phyloP scores from a whole-genome alignment of 2,888 invertebrate species.

The Mythimna vitellina region DNA sequence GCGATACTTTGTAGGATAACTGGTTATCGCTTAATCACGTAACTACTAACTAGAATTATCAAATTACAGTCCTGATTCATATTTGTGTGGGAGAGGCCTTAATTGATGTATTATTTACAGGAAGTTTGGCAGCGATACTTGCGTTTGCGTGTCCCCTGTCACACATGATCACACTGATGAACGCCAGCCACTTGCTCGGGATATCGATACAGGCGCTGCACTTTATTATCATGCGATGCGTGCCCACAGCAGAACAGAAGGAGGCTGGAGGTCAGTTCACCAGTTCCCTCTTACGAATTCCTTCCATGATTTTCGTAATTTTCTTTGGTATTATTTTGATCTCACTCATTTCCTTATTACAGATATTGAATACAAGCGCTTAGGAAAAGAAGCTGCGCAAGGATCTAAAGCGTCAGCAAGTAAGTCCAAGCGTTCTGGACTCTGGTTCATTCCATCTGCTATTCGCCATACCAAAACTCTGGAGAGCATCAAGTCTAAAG shows the following conservation, averaged over 20 bases:
- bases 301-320: too few relatives aligned
- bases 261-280: slow-evolving; percentile 85
- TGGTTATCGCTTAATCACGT: slow-evolving; percentile 60
- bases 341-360: slow-evolving; percentile 55
- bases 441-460: slow-evolving; percentile 89
- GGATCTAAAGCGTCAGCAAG: slow-evolving; percentile 74
- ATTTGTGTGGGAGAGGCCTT: slow-evolving; percentile 57
- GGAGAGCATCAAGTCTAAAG: slow-evolving; percentile 88
- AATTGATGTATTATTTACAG: slow-evolving; percentile 78
- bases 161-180: slow-evolving; percentile 91
- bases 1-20: slow-evolving; percentile 43
- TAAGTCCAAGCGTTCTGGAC: slow-evolving; percentile 81
- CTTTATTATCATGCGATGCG: slow-evolving; percentile 89
- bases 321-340: not conserved
- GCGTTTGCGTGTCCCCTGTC: slow-evolving; percentile 92
- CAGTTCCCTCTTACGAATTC: not conserved
- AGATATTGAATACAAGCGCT: slow-evolving; percentile 88
- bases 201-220: slow-evolving; percentile 87
- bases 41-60: slow-evolving; percentile 60
- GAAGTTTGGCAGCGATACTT: slow-evolving; percentile 91
- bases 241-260: slow-evolving; percentile 89
- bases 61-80: slow-evolving; percentile 59
- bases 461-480: slow-evolving; percentile 88
- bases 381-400: slow-evolving; percentile 80
- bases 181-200: slow-evolving; percentile 89